Base-by-base conservation (phyloP, 2,888 invertebrate species). In the Silvanus unidentatus region DNA sequence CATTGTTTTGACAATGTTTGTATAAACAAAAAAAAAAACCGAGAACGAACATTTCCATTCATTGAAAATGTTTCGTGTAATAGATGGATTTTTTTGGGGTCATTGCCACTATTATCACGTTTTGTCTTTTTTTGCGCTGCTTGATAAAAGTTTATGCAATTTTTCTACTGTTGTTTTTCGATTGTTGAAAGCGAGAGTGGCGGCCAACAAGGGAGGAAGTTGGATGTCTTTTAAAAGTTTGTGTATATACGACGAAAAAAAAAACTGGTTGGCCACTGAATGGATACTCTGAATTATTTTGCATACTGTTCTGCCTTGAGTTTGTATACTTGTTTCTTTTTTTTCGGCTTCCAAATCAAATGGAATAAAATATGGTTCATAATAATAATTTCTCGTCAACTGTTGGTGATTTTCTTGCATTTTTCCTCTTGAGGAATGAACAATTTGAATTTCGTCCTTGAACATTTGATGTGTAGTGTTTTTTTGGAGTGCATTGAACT, bases 11-110 rank as follows among this genome's bases (percentile, higher is more conserved):
- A n/a, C 8, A 16, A 27, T 2, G 39, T 39, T 22, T n/a, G n/a
- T n/a, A 8, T 22, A 22, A 22, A 22, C 22, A 22, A 22, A 22
- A 5, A 8, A n/a, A 22, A 22, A 5, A 5, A 52, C 53, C 55
- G 55, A 55, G 54, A 55, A 54, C 8, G 30, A 42, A 50, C 44
- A 50, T 52, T 52, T 50, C 53, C 57, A 57, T 57, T 57, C 57
- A 57, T 57, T 52, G 53, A 22, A n/a, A 57, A 52, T 54, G 54
- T 53, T 48, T 50, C 49, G 44, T 49, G 50, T 54, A 50, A 51
- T 44, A 52, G 47, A n/a, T n/a, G n/a, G n/a, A 5, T 22, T 22
- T 22, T 22, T 22, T 22, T 54, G 48, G 49, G 57, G 55, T 55
- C 55, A 55, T 55, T 55, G 55, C 48, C 57, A 48, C 48, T 54